Percentiles rank a stretch among this genome's conserved stretches.
phyloP scores from a whole-genome alignment of 2,888 invertebrate genomes.

The Xestia ashworthii region DNA sequence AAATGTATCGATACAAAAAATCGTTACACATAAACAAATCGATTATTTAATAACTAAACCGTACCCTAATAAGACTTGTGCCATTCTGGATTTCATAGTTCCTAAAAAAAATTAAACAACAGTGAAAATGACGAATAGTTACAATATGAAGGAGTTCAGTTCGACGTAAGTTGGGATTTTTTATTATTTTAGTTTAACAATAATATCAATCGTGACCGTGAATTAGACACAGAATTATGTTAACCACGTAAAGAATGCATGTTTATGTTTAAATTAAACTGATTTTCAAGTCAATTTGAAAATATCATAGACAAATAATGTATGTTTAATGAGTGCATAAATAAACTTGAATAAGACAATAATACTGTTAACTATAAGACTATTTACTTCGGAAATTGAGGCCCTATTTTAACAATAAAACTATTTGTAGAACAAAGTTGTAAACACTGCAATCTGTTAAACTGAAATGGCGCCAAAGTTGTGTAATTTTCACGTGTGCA shows the following conservation, averaged over 20 bases:
- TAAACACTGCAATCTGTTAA: constrained; percentile 48
- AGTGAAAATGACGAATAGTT: constrained; percentile 84
- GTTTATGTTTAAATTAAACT: neutral
- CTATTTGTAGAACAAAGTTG: constrained; percentile 53
- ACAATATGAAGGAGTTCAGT: constrained; percentile 88
- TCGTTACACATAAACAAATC: constrained; percentile 66
- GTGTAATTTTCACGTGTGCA: constrained; percentile 53
- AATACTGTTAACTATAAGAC: neutral
- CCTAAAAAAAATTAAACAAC: constrained; percentile 44
- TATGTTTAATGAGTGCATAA: neutral
- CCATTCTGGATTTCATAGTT: constrained; percentile 49
- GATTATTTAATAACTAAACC: constrained; percentile 35
- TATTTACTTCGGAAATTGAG: constrained; percentile 5
- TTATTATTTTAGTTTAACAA: neutral
- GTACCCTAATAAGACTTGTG: constrained; percentile 51
- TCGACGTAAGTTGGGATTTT: constrained; percentile 83
- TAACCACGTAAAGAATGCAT: neutral
- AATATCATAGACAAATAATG: neutral
- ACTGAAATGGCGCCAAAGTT: constrained; percentile 59
- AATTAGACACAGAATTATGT: constrained; percentile 11
- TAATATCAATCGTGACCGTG: neutral
- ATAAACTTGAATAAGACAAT: neutral
- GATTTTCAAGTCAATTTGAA: neutral
- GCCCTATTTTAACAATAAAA: constrained; percentile 21
- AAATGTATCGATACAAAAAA: constrained; percentile 69